These are phyloP conservation scores for Panurus biarmicus DNA, from an alignment of 2,113 vertebrate species.

Conservation along the genomic window DNA sequence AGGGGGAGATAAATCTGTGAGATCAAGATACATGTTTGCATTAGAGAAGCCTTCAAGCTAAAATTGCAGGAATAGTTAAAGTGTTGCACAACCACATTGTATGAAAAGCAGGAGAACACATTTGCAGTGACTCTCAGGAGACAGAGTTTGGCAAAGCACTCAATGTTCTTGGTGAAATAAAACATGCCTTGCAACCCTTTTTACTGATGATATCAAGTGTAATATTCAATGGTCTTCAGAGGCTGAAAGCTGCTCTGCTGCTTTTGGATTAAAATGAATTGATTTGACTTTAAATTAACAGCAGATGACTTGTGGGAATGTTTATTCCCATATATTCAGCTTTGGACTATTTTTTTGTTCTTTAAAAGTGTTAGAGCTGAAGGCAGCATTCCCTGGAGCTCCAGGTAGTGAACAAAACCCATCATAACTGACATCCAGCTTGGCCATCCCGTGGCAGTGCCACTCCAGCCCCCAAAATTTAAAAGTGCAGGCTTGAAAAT, in stretches of 20 bases:
- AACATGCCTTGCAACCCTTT: conserved; percentile 1
- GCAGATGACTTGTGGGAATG: conserved; percentile 23
- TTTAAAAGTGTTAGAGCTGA: neutral
- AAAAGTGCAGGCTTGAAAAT: neutral
- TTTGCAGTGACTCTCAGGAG: conserved; percentile 39
- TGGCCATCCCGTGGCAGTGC: neutral
- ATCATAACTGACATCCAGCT: fast-evolving
- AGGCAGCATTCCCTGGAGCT: neutral
- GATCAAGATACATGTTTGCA: neutral
- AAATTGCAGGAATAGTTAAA: neutral
- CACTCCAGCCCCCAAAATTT: neutral
- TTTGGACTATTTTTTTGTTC: neutral
- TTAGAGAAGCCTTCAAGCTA: neutral
- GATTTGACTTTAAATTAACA: conserved; percentile 45
- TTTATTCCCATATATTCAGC: conserved; percentile 10
- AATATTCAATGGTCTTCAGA: conserved; percentile 28
- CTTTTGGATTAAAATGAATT: conserved; percentile 50
- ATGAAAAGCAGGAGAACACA: conserved; percentile 38
- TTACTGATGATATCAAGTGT: conserved; percentile 15
- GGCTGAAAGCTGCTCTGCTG: conserved; percentile 25
- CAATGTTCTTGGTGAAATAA: conserved; percentile 38
- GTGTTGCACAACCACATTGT: neutral
- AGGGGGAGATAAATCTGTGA: neutral
- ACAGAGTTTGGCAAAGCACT: conserved; percentile 19
- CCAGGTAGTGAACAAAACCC: neutral